Evolutionary conservation across 2,797 vertebrate genomes (phyloP).

Genomic region (Ctenosaura bakeri): DNA sequence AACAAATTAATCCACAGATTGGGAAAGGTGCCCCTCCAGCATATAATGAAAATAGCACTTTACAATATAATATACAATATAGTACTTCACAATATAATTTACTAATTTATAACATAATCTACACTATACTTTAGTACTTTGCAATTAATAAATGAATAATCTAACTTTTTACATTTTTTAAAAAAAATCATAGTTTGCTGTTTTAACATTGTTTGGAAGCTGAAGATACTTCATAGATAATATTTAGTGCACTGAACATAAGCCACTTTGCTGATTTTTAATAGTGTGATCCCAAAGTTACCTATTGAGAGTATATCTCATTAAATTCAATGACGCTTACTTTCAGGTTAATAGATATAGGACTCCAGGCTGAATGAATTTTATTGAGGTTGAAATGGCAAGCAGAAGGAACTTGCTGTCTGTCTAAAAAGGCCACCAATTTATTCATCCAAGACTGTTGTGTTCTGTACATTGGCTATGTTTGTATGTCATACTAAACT

Average conservation of each 20-base stretch:
- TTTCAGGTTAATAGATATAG: background rate
- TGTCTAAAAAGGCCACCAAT: constrained; percentile 14
- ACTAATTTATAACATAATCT: background rate
- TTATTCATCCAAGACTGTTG: background rate
- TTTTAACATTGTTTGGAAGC: background rate
- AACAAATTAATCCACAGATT: too few relatives aligned
- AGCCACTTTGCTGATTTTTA: background rate
- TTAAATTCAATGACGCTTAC: background rate
- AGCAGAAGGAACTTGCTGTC: background rate
- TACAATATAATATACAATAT: too few relatives aligned
- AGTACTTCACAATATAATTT: constrained; percentile 1
- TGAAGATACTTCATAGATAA: background rate
- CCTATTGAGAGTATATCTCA: background rate
- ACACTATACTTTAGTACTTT: background rate
- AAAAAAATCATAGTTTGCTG: background rate
- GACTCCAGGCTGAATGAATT: background rate
- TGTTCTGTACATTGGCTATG: constrained; percentile 3
- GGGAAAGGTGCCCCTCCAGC: too few relatives aligned
- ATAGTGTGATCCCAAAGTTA: background rate
- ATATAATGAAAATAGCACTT: too few relatives aligned
- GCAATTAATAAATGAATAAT: background rate
- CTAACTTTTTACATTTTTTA: background rate
- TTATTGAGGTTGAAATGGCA: constrained; percentile 34
- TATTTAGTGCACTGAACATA: background rate
- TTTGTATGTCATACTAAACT: background rate